Conservation (phyloP, 2,888 invertebrate species). For the Minunthozetes semirufus region DNA sequence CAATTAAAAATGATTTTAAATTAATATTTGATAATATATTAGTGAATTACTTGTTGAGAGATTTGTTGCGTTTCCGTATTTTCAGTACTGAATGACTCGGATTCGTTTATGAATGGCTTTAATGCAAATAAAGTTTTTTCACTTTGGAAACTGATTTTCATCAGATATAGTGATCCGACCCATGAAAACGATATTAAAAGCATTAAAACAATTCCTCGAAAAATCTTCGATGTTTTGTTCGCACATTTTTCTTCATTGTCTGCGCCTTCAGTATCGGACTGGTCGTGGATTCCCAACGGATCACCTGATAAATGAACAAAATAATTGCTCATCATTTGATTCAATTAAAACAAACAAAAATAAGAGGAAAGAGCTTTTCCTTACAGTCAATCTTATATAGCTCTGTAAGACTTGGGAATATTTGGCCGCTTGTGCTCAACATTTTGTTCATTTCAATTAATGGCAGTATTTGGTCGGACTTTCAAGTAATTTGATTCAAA, state of each 20-base stretch:
- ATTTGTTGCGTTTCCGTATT: not conserved
- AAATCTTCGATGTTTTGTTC: constrained; percentile 53
- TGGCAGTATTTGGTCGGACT: too few species aligned
- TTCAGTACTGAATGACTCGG: not conserved
- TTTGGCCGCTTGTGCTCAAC: constrained; percentile 7
- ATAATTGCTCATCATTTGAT: too few species aligned
- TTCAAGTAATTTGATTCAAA: too few species aligned
- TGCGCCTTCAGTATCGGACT: constrained; percentile 34
- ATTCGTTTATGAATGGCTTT: not conserved
- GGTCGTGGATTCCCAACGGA: constrained; percentile 35
- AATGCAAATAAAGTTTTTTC: constrained; percentile 44
- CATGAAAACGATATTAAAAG: constrained; percentile 78
- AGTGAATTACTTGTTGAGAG: not conserved
- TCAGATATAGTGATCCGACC: constrained; percentile 87
- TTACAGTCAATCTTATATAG: not conserved
- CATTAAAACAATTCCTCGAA: constrained; percentile 79
- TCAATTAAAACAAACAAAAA: too few species aligned
- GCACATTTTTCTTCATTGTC: constrained; percentile 38
- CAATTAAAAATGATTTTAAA: not conserved
- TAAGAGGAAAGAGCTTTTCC: not conserved
- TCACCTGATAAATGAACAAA: constrained; percentile 23
- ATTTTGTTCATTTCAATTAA: not conserved
- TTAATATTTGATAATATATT: not conserved
- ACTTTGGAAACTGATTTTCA: constrained; percentile 69
- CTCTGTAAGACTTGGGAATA: not conserved